phyloP scores from a whole-genome alignment of 2,797 vertebrate genomes.

The Hafferia zeledoni region DNA sequence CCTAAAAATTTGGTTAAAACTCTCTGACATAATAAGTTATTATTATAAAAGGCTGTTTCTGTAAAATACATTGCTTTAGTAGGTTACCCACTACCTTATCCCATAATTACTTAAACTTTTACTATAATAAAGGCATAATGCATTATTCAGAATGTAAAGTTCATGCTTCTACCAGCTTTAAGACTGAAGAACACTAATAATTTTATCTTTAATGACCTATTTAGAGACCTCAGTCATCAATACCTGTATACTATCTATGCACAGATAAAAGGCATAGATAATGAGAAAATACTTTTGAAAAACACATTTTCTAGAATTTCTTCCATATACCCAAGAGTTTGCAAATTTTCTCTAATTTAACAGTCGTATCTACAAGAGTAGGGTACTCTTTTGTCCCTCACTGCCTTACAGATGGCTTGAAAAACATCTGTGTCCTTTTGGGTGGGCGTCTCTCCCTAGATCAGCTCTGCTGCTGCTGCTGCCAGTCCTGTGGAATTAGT shows the following conservation, averaged over 20 bases:
- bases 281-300: not conserved
- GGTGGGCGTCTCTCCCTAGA: not conserved
- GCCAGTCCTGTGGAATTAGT: not conserved
- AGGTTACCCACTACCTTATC: rapidly evolving
- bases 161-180: not conserved
- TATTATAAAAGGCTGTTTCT: not conserved
- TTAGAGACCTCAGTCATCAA: not conserved
- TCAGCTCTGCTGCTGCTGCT: not conserved
- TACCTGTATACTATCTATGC: not conserved
- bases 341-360: not conserved
- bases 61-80: not conserved
- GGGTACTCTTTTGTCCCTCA: not conserved
- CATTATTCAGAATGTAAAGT: not conserved
- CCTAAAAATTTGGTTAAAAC: not conserved
- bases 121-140: not conserved
- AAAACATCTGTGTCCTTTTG: not conserved
- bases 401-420: not conserved
- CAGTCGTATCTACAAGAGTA: not conserved
- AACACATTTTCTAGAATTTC: not conserved
- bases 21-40: not conserved
- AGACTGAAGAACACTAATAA: not conserved
- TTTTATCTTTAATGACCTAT: not conserved
- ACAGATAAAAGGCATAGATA: not conserved
- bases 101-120: not conserved
- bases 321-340: not conserved